phyloP scores from a whole-genome alignment of 2,797 vertebrate species.

The Podarcis siculus region DNA sequence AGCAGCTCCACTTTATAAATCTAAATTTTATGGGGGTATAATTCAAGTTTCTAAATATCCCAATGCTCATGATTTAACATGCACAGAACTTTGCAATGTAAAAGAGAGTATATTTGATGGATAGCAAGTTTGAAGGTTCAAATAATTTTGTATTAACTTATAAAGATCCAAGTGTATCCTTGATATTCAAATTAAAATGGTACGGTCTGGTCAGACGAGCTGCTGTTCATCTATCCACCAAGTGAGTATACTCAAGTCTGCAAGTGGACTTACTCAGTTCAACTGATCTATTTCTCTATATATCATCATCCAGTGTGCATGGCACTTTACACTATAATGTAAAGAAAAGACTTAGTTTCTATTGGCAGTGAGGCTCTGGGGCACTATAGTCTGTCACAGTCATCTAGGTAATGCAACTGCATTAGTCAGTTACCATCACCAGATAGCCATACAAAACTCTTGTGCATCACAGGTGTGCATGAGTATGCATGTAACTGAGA shows the following conservation, averaged over 20 bases:
- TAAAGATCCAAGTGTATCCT: conserved; percentile 1
- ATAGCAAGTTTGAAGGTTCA: neutral
- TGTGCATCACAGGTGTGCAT: neutral
- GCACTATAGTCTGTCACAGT: neutral
- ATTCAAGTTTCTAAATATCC: conserved; percentile 28
- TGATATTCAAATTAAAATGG: conserved; percentile 22
- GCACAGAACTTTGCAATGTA: conserved; percentile 18
- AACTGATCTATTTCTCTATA: neutral
- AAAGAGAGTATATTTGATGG: conserved; percentile 20
- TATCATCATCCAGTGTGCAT: neutral
- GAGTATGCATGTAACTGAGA: neutral
- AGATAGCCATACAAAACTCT: neutral
- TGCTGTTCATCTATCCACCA: neutral
- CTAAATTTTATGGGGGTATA: conserved; percentile 43
- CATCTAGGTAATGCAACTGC: neutral
- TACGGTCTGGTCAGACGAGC: neutral
- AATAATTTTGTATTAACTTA: conserved; percentile 24
- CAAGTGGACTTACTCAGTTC: neutral
- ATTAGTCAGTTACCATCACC: neutral
- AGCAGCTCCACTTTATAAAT: conserved; percentile 37
- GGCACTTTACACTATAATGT: neutral
- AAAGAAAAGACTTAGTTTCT: neutral
- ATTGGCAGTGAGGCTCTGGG: neutral
- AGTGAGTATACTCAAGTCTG: neutral
- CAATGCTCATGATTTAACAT: conserved; percentile 32